These are phyloP conservation scores for Drosophila grimshawi DNA, from an alignment of 1,140 invertebrate species.

Conservation along the genomic window DNA sequence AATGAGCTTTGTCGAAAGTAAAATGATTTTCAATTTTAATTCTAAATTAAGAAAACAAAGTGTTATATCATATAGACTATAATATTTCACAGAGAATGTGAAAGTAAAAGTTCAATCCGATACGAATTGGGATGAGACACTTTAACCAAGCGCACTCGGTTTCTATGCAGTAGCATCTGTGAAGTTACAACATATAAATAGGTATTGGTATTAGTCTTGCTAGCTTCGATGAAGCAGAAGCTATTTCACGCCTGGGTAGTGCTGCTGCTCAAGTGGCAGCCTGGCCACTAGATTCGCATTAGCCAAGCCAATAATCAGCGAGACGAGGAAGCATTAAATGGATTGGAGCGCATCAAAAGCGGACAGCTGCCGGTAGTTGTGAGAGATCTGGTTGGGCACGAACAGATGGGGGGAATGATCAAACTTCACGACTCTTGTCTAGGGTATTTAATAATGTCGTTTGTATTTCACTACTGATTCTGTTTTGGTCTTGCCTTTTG, in stretches of 20 bases:
- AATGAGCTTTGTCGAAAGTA: no score
- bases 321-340: slow-evolving; percentile 58
- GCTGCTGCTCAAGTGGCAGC: slow-evolving; percentile 28
- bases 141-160: not conserved
- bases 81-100: slow-evolving; percentile 9
- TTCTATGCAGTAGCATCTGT: not conserved
- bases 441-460: slow-evolving; percentile 78
- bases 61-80: no score
- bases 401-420: slow-evolving; percentile 7
- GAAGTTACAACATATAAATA: slow-evolving; percentile 8
- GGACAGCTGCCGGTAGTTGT: slow-evolving; percentile 75
- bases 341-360: slow-evolving; percentile 43
- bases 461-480: slow-evolving; percentile 68
- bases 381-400: slow-evolving; percentile 5
- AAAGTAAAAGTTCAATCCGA: slow-evolving; percentile 8
- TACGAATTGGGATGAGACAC: not conserved
- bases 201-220: slow-evolving; percentile 1
- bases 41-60: no score
- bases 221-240: slow-evolving; percentile 6
- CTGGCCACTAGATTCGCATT: slow-evolving; percentile 10
- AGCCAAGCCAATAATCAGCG: slow-evolving; percentile 31
- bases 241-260: slow-evolving; percentile 18
- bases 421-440: slow-evolving; percentile 41
- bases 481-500: slow-evolving; percentile 50
- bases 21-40: no score